Conservation (phyloP, 1,140 invertebrate genomes). For the Himalopsyche phryganea region DNA sequence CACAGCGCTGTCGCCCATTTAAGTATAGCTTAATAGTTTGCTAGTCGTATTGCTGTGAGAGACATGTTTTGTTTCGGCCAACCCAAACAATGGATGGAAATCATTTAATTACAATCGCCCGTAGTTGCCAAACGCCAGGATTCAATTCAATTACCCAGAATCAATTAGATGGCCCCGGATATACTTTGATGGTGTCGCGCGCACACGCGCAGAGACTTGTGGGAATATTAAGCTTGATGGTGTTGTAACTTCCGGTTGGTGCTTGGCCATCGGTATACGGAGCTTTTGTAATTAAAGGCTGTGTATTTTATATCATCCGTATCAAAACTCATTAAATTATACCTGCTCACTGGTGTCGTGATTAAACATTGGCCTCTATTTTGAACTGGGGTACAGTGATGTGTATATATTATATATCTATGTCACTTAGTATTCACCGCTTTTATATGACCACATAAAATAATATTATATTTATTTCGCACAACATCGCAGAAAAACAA, state of each 20-base stretch:
- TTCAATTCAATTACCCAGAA: conserved; percentile 35
- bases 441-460: too few species aligned
- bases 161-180: conserved; percentile 29
- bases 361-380: too few species aligned
- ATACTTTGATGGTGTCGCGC: conserved; percentile 23
- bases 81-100: conserved; percentile 31
- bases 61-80: conserved; percentile 26
- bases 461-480: too few species aligned
- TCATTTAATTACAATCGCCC: conserved; percentile 35
- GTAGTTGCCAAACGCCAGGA: conserved; percentile 30
- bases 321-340: too few species aligned
- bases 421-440: too few species aligned
- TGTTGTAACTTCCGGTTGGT: background rate
- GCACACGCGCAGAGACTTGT: background rate
- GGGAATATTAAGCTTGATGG: background rate
- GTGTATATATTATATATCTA: too few species aligned
- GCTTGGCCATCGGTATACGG: too few species aligned
- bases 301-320: too few species aligned
- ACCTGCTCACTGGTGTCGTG: too few species aligned
- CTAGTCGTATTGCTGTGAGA: background rate
- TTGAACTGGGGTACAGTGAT: too few species aligned
- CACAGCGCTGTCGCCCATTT: background rate
- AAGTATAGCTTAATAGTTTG: background rate
- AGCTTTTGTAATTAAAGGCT: too few species aligned
- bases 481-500: too few species aligned